Conservation (phyloP, 2,888 invertebrate species). For the Tetragonisca angustula region DNA sequence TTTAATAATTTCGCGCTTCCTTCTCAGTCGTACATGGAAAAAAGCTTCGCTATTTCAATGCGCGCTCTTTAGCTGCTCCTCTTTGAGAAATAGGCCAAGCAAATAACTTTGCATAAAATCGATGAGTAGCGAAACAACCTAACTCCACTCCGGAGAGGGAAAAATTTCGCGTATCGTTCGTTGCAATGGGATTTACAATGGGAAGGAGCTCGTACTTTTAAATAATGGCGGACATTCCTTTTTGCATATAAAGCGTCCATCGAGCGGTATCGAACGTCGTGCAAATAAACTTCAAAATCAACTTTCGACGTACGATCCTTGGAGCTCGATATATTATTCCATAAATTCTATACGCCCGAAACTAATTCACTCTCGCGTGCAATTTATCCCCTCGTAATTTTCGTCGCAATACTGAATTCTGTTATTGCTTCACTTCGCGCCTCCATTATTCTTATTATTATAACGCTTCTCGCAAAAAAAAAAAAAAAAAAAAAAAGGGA, state of each 20-base stretch:
- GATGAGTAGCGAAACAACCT: constrained; percentile 52
- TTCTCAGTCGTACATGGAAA: constrained; percentile 6
- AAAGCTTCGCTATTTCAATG: constrained; percentile 23
- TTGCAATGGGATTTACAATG: constrained; percentile 30
- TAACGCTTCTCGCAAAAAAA: neutral
- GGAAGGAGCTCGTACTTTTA: constrained; percentile 29
- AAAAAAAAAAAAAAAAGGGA: too few relatives aligned
- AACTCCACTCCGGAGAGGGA: constrained; percentile 28
- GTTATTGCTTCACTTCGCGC: neutral
- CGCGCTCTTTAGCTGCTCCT: constrained; percentile 19
- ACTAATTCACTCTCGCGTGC: neutral
- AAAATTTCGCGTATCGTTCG: constrained; percentile 34
- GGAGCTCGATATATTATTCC: constrained; percentile 24
- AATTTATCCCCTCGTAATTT: constrained; percentile 27
- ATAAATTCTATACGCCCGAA: constrained; percentile 3
- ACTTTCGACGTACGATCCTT: constrained; percentile 7
- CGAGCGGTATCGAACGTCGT: constrained; percentile 20
- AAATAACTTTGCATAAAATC: constrained; percentile 61
- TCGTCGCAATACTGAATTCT: neutral
- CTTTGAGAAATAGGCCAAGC: constrained; percentile 53
- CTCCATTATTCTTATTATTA: constrained; percentile 8
- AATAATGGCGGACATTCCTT: constrained; percentile 30
- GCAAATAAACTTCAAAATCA: constrained; percentile 29
- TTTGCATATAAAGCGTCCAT: constrained; percentile 12
- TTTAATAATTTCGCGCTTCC: constrained; percentile 8